Percentiles rank a stretch among this genome's conserved stretches.
Evolutionary conservation across 2,888 invertebrate species (phyloP).

Genomic region (Pristionchus entomophagus): DNA sequence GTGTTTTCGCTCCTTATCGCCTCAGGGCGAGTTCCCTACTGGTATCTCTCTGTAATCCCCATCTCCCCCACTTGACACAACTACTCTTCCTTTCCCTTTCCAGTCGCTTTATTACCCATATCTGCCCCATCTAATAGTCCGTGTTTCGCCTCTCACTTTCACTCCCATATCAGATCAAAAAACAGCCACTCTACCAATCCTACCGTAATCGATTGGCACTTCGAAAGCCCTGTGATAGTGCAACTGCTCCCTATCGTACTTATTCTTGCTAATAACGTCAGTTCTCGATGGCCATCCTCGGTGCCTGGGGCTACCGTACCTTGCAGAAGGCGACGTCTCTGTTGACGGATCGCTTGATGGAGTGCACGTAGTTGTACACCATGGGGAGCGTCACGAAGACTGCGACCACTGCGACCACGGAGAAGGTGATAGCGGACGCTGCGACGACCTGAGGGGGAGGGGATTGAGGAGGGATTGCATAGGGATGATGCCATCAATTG

Average conservation of each 20-base stretch:
- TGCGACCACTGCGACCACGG: conserved; percentile 38
- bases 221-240: too few species aligned
- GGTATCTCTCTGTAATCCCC: conserved; percentile 4
- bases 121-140: not conserved
- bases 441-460: conserved; percentile 38
- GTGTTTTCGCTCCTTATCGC: not conserved
- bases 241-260: too few species aligned
- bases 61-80: not conserved
- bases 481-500: too few species aligned
- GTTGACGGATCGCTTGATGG: conserved; percentile 59
- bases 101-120: not conserved
- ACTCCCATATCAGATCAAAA: not conserved
- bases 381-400: conserved; percentile 42
- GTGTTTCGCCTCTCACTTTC: conserved; percentile 16
- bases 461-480: too few species aligned
- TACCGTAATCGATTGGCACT: not conserved
- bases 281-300: too few species aligned
- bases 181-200: not conserved
- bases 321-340: conserved; percentile 62
- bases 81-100: conserved; percentile 1
- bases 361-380: conserved; percentile 60
- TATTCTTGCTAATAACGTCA: too few species aligned
- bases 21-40: not conserved
- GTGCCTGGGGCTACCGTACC: too few species aligned
- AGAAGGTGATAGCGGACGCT: conserved; percentile 41